Base-by-base conservation (phyloP, 2,113 vertebrate species). In the Sylvietta virens region DNA sequence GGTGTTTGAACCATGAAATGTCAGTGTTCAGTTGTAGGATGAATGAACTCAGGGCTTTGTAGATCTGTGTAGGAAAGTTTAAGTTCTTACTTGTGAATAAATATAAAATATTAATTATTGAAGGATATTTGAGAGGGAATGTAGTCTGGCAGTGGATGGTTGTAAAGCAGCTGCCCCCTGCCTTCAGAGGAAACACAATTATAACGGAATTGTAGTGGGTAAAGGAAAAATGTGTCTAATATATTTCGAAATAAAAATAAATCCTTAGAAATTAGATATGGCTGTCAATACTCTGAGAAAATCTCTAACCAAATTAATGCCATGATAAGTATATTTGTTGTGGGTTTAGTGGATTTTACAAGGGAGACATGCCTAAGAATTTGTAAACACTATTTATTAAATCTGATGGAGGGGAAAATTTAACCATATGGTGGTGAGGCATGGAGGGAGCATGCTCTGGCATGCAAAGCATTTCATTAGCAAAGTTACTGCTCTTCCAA, bases 281-380 rank as follows among this genome's bases (percentile, higher is more conserved):
- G 85, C 92, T 92, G 95, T 96, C 92, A 88, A 86, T 96, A 88
- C 72, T 93, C 88, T 67, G 85, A 83, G 88, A 94, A 96, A 96
- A 96, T 96, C 93, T 96, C 92, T 95, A 78, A 71, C 96, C 95
- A 94, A 97, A 95, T 95, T 77, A 91, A 81, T 88, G 74, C 78
- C 61, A 82, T 78, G 82, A 70, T 84, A 88, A 76, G 88, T 88
- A 47, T 94, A 94, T 95, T 96, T 95, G 70, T 94, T 94, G 72
- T 79, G 86, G 92, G 48, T 93, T 86, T 95, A 94, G 91, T 92
- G 86, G 88, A 67, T 95, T 92, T 94, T 94, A 54, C 84, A 76
- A 77, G 82, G 57, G 80, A 96, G 78, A 57, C 92, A 95, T 82
- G 89, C 62, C 58, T 90, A 93, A 97, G 94, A 96, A 96, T 86